A percentile compares a stretch with the other conserved stretches of the same genome.
These are phyloP conservation scores for Caenorhabditis sp. DNA, from an alignment of 2,888 invertebrate species.

Conservation along the genomic window DNA sequence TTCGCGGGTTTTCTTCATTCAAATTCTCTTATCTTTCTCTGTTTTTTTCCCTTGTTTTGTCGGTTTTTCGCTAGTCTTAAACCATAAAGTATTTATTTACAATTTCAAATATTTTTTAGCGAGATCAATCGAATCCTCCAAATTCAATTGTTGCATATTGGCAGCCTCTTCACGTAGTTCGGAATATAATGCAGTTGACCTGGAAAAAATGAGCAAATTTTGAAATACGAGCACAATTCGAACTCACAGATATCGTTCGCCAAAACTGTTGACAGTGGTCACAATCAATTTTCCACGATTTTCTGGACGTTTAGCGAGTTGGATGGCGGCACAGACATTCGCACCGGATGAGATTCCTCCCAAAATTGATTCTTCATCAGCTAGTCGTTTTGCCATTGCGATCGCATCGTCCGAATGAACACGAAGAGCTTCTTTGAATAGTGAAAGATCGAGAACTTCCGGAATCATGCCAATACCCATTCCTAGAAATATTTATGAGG, in stretches of 20 bases:
- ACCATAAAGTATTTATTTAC: constrained; percentile 10
- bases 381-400: constrained; percentile 63
- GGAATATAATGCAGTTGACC: constrained; percentile 56
- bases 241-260: constrained; percentile 62
- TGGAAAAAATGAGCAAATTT: constrained; percentile 15
- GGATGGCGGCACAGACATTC: constrained; percentile 63
- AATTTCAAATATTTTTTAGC: constrained; percentile 40
- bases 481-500: no score
- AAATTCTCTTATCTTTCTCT: background rate
- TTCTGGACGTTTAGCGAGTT: constrained; percentile 63
- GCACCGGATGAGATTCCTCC: constrained; percentile 63
- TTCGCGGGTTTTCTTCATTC: background rate
- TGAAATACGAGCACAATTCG: background rate
- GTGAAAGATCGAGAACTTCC: constrained; percentile 53
- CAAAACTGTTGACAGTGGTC: constrained; percentile 62
- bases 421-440: constrained; percentile 60
- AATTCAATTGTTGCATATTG: constrained; percentile 32
- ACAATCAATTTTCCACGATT: constrained; percentile 66
- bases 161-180: constrained; percentile 53
- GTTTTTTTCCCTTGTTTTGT: background rate
- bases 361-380: constrained; percentile 64
- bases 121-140: constrained; percentile 44
- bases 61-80: background rate
- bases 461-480: constrained; percentile 64
- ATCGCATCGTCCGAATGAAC: constrained; percentile 62